Conservation (phyloP, 2,797 vertebrate genomes). For the Hydrolagus colliei region DNA sequence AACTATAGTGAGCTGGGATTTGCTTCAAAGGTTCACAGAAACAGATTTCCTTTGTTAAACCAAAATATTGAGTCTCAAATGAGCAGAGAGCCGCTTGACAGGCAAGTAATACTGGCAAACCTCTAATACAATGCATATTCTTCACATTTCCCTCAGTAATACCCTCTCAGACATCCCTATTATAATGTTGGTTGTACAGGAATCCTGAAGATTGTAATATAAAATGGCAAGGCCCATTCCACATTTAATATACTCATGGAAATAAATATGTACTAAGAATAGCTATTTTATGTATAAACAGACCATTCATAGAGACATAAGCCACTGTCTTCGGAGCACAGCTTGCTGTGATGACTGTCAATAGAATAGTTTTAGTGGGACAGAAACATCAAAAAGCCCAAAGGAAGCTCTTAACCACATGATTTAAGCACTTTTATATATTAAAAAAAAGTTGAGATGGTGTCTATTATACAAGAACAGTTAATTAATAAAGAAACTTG, state of each 20-base stretch:
- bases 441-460: no score
- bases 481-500: no score
- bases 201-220: not conserved
- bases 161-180: not conserved
- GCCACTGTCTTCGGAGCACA: not conserved
- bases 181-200: not conserved
- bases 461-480: no score
- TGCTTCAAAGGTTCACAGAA: no score
- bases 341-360: not conserved
- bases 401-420: not conserved
- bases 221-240: not conserved
- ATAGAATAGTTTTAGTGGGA: not conserved
- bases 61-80: no score
- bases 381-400: not conserved
- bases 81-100: no score
- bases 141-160: not conserved
- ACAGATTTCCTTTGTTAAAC: no score
- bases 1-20: no score
- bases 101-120: no score
- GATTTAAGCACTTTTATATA: not conserved
- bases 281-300: not conserved
- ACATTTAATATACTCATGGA: not conserved
- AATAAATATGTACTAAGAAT: not conserved
- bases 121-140: not conserved
- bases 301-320: not conserved